Evolutionary conservation across 2,797 vertebrate genomes (phyloP).

Genomic region (Peromyscus nudipes): DNA sequence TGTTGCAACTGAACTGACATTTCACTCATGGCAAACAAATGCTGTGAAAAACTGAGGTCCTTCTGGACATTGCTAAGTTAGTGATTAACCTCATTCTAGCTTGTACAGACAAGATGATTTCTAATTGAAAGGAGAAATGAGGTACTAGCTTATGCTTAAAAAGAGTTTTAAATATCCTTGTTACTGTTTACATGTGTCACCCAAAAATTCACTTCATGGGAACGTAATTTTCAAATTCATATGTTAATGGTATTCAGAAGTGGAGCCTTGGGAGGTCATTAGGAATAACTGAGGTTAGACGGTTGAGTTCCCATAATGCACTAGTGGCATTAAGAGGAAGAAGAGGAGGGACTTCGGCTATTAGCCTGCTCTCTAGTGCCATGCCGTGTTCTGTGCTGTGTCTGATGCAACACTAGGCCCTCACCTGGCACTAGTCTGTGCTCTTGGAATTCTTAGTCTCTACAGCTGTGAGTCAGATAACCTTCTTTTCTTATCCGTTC

Average conservation of each 20-base stretch:
- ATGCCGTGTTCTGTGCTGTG: not conserved
- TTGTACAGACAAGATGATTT: not conserved
- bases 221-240: not conserved
- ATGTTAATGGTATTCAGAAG: not conserved
- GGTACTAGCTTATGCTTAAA: not conserved
- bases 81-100: not conserved
- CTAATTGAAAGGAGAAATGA: not conserved
- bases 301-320: not conserved
- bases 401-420: not conserved
- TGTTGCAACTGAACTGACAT: not conserved
- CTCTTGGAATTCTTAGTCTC: not conserved
- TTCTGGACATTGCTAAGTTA: not conserved
- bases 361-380: not conserved
- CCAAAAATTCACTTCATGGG: not conserved
- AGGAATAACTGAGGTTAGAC: not conserved
- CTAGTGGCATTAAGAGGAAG: not conserved
- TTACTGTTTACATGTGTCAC: not conserved
- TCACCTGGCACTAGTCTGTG: not conserved
- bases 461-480: not conserved
- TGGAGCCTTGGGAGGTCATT: not conserved
- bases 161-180: not conserved
- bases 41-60: constrained; percentile 33
- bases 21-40: not conserved
- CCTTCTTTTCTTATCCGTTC: not conserved
- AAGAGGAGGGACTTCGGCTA: not conserved